phyloP scores from a whole-genome alignment of 2,113 vertebrate genomes.

The Caranx ignobilis region DNA sequence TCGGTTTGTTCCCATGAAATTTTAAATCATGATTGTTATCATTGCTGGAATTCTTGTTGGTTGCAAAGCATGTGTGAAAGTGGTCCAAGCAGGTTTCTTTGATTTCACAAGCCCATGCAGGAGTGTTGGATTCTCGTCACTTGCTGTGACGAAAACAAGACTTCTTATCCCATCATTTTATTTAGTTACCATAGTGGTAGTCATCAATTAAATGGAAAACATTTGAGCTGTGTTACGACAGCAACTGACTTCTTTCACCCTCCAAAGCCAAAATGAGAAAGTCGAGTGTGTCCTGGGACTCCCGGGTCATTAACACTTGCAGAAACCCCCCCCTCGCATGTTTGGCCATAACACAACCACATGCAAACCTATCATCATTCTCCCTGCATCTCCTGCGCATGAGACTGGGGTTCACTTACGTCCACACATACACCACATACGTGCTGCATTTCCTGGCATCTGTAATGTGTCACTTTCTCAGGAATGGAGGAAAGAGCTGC shows the following conservation, averaged over 20 bases:
- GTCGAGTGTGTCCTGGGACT: constrained; percentile 47
- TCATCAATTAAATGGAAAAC: constrained; percentile 58
- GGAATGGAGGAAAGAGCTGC: constrained; percentile 42
- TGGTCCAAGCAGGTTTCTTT: background rate
- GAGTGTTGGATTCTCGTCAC: background rate
- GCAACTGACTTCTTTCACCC: constrained; percentile 42
- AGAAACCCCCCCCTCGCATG: constrained; percentile 40
- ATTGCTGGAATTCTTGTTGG: background rate
- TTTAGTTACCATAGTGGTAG: constrained; percentile 15
- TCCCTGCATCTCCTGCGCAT: constrained; percentile 21
- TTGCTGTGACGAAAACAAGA: constrained; percentile 25
- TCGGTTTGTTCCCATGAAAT: background rate
- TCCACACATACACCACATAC: background rate
- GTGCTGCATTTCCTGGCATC: constrained; percentile 53
- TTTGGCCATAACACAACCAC: constrained; percentile 63
- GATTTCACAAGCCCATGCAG: background rate
- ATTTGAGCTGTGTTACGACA: constrained; percentile 47
- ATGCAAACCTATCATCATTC: constrained; percentile 52
- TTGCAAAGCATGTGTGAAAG: background rate
- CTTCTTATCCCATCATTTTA: constrained; percentile 38
- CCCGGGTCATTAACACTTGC: constrained; percentile 60
- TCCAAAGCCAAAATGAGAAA: constrained; percentile 58
- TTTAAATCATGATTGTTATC: background rate
- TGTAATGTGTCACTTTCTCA: constrained; percentile 56
- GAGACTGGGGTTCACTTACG: constrained; percentile 6